Evolutionary conservation across 2,797 vertebrate species (phyloP).

Genomic region (Sebastes taczanowskii): DNA sequence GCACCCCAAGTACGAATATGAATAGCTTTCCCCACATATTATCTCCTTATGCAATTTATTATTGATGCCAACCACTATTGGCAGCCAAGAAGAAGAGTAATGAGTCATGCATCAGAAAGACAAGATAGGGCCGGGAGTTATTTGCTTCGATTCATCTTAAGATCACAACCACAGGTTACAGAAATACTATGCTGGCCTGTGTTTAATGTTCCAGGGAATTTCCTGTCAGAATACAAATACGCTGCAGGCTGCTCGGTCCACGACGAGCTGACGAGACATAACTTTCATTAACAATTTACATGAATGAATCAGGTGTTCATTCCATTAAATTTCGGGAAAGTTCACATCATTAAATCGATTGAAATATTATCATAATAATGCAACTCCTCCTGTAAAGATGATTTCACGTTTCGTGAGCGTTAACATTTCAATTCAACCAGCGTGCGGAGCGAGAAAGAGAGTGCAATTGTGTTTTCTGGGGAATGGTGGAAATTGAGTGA

Average conservation of each 20-base stretch:
- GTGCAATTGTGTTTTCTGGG: neutral
- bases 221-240: slow-evolving; percentile 6
- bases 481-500: neutral
- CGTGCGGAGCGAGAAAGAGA: neutral
- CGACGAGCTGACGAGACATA: neutral
- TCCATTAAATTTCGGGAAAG: neutral
- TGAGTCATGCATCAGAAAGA: slow-evolving; percentile 3
- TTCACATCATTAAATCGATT: neutral
- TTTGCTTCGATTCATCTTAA: slow-evolving; percentile 13
- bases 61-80: slow-evolving; percentile 36
- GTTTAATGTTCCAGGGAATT: slow-evolving; percentile 8
- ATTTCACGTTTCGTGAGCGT: neutral
- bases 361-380: neutral
- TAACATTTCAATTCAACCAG: neutral
- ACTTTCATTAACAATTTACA: neutral
- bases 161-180: slow-evolving; percentile 4
- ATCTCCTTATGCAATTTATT: slow-evolving; percentile 31
- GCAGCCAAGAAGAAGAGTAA: slow-evolving; percentile 35
- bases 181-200: slow-evolving; percentile 8
- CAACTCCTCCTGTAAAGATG: neutral
- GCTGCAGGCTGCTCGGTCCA: neutral
- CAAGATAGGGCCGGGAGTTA: slow-evolving; percentile 19
- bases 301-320: neutral
- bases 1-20: neutral
- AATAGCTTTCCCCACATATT: slow-evolving; percentile 29